A percentile compares a stretch with the other conserved stretches of the same genome.
Evolutionary conservation across 2,888 invertebrate species (phyloP).

Genomic region (Chouioia cunea): DNA sequence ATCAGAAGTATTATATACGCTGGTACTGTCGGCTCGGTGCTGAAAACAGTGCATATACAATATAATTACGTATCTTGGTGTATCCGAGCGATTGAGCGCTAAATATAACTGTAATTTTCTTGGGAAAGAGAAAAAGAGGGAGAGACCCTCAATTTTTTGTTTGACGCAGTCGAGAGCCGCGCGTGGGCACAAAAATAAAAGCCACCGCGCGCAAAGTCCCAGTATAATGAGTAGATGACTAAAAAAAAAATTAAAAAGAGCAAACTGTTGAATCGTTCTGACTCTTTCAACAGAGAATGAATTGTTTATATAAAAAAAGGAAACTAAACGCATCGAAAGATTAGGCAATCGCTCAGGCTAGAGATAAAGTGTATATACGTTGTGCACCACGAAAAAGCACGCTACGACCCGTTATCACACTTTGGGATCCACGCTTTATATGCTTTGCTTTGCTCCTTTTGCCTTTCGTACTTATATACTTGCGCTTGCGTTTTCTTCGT

Average conservation of each 20-base stretch:
- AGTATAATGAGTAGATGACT: conserved; percentile 1
- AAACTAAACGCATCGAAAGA: too few relatives aligned
- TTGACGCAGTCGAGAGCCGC: neutral
- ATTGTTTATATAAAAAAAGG: too few relatives aligned
- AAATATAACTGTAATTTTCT: conserved; percentile 35
- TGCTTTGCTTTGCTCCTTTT: neutral
- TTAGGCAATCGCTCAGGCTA: too few relatives aligned
- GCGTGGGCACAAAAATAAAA: conserved; percentile 6
- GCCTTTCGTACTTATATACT: too few relatives aligned
- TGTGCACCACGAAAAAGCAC: neutral
- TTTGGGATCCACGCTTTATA: neutral
- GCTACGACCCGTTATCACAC: neutral
- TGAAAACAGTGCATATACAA: conserved; percentile 15
- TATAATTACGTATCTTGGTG: conserved; percentile 22
- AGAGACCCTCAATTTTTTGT: conserved; percentile 8
- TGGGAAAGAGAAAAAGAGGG: neutral
- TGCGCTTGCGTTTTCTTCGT: neutral
- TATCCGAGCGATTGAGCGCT: neutral
- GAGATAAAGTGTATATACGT: too few relatives aligned
- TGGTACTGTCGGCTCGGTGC: neutral
- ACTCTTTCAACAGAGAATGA: too few relatives aligned
- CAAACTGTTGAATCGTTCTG: too few relatives aligned
- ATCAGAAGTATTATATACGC: neutral
- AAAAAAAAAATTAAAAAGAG: neutral
- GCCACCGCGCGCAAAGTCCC: neutral